Evolutionary conservation across 1,140 invertebrate genomes (phyloP).

Genomic region (Lordiphosa collinella): DNA sequence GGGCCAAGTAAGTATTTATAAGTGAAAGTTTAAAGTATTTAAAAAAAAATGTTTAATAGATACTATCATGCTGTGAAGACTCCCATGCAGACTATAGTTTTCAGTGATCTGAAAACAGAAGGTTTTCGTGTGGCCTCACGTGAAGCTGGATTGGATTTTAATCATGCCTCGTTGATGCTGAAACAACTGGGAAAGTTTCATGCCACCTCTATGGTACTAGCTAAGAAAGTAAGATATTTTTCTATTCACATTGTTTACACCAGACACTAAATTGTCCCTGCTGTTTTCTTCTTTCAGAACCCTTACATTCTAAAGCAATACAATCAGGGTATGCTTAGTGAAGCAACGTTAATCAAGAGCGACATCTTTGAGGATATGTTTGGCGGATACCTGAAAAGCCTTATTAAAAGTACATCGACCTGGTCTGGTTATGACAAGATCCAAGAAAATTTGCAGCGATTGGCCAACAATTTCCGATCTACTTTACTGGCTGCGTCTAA

Average conservation of each 20-base stretch:
- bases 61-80: slow-evolving; percentile 80
- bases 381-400: slow-evolving; percentile 53
- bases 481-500: slow-evolving; percentile 58
- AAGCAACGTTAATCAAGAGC: slow-evolving; percentile 44
- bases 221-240: slow-evolving; percentile 39
- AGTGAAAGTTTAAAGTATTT: neutral
- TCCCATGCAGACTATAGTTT: slow-evolving; percentile 70
- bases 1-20: slow-evolving; percentile 50
- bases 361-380: slow-evolving; percentile 62
- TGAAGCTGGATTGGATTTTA: slow-evolving; percentile 62
- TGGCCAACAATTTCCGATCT: slow-evolving; percentile 79
- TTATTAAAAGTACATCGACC: slow-evolving; percentile 36
- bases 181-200: slow-evolving; percentile 67
- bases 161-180: slow-evolving; percentile 56
- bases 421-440: slow-evolving; percentile 70
- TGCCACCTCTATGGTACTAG: slow-evolving; percentile 74
- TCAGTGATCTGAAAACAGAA: slow-evolving; percentile 62
- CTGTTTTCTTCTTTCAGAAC: slow-evolving; percentile 29
- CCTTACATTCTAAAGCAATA: slow-evolving; percentile 52
- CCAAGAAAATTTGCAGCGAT: slow-evolving; percentile 67
- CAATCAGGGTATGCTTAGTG: slow-evolving; percentile 59
- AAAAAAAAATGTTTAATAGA: too few species aligned
- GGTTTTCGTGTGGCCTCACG: slow-evolving; percentile 63
- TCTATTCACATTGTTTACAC: neutral
- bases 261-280: too few species aligned